Percentiles rank a stretch among this genome's conserved stretches.
Evolutionary conservation across 2,888 invertebrate genomes (phyloP).

Genomic region (Troides oblongomaculatus): DNA sequence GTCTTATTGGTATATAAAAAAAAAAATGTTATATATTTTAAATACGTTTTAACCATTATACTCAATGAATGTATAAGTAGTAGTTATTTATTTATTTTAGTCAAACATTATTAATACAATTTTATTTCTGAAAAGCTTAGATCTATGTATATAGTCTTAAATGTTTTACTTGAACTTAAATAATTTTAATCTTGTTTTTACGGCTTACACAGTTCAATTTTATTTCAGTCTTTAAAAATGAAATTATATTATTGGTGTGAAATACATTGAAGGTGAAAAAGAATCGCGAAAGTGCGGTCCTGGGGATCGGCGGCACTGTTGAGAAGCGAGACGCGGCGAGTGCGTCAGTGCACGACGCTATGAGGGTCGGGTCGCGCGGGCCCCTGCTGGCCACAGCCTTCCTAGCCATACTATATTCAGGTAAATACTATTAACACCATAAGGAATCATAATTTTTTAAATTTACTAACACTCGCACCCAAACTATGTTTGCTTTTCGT

Average conservation of each 20-base stretch:
- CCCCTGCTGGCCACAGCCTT: slow-evolving; percentile 58
- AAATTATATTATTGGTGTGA: neutral
- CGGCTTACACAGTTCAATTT: too few species aligned
- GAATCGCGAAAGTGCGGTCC: slow-evolving; percentile 5
- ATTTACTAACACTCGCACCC: neutral
- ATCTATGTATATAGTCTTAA: too few species aligned
- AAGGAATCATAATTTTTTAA: neutral
- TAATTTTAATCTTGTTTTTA: too few species aligned
- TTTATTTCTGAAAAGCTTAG: too few species aligned
- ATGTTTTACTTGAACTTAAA: too few species aligned
- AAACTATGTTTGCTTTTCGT: too few species aligned
- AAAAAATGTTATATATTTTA: too few species aligned
- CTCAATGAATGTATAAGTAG: too few species aligned
- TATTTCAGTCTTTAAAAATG: neutral
- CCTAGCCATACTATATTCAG: slow-evolving; percentile 71
- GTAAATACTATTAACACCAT: slow-evolving; percentile 42
- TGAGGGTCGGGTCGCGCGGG: slow-evolving; percentile 73
- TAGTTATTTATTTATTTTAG: too few species aligned
- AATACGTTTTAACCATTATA: too few species aligned
- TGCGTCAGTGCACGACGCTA: slow-evolving; percentile 72
- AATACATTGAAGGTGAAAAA: neutral
- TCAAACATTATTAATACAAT: too few species aligned
- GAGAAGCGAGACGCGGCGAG: slow-evolving; percentile 41
- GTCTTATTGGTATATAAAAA: too few species aligned
- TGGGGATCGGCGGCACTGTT: slow-evolving; percentile 34